phyloP scores from a whole-genome alignment of 1,140 invertebrate species.

The Drosophila malerkotliana region DNA sequence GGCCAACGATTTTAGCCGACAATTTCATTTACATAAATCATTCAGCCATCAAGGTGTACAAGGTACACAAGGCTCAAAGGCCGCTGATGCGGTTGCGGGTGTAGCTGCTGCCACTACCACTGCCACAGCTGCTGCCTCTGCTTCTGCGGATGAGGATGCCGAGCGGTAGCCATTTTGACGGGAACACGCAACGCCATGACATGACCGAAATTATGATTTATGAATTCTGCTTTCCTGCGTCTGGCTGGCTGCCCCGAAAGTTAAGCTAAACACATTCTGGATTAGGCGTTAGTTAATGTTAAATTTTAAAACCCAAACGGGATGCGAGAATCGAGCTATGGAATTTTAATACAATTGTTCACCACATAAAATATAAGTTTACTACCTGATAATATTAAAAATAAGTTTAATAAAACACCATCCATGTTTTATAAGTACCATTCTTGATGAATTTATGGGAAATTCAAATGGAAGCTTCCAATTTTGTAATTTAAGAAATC shows the following conservation, averaged over 20 bases:
- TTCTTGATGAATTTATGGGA: too few relatives aligned
- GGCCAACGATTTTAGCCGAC: slow-evolving; percentile 41
- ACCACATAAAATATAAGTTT: neutral
- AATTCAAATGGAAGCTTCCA: too few relatives aligned
- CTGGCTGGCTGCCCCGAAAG: slow-evolving; percentile 8
- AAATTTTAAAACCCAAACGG: neutral
- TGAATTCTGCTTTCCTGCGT: slow-evolving; percentile 28
- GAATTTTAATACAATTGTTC: neutral
- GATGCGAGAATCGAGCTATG: neutral
- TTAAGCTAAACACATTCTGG: slow-evolving; percentile 7
- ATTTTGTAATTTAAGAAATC: too few relatives aligned
- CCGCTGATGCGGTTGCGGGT: slow-evolving; percentile 1
- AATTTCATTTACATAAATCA: slow-evolving; percentile 77
- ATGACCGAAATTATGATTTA: slow-evolving; percentile 71
- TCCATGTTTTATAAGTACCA: too few relatives aligned
- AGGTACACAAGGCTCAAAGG: slow-evolving; percentile 1
- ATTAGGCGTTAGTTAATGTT: neutral
- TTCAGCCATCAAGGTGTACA: slow-evolving; percentile 57
- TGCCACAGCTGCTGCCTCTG: neutral
- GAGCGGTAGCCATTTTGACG: slow-evolving; percentile 49
- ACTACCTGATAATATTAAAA: too few relatives aligned
- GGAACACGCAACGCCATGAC: slow-evolving; percentile 67
- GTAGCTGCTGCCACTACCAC: neutral
- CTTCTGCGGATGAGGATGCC: slow-evolving; percentile 3
- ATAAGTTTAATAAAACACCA: too few relatives aligned